Evolutionary conservation across 1,140 invertebrate species (phyloP).

Genomic region (Ericerus pela): DNA sequence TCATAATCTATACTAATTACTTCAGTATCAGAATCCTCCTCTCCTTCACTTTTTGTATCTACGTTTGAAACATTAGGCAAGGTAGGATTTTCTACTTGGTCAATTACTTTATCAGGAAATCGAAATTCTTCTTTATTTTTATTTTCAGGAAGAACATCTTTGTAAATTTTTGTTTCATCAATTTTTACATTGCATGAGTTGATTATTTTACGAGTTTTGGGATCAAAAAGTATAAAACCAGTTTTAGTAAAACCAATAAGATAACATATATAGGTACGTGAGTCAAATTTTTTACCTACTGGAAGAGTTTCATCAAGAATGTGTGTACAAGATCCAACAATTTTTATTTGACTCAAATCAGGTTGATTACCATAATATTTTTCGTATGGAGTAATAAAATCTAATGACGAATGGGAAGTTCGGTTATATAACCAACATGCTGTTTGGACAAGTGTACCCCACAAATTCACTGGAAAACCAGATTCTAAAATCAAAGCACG

Average conservation of each 20-base stretch:
- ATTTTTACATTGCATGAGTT: background rate
- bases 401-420: background rate
- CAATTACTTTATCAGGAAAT: too few species aligned
- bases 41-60: too few species aligned
- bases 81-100: too few species aligned
- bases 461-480: background rate
- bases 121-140: too few species aligned
- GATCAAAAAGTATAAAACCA: background rate
- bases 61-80: too few species aligned
- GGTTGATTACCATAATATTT: background rate
- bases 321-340: background rate
- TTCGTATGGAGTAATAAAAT: background rate
- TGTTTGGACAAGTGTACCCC: background rate
- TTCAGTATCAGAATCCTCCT: background rate
- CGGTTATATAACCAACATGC: background rate
- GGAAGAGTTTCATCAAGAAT: background rate
- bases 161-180: conserved; percentile 2
- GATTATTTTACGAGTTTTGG: background rate
- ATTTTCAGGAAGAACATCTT: too few species aligned
- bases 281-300: background rate
- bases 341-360: background rate
- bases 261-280: background rate
- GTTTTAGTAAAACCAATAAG: background rate
- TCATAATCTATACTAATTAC: background rate
- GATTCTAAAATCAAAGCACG: background rate